Conservation (phyloP, 2,797 vertebrate species). For the Ctenochaetus hawaiiensis region DNA sequence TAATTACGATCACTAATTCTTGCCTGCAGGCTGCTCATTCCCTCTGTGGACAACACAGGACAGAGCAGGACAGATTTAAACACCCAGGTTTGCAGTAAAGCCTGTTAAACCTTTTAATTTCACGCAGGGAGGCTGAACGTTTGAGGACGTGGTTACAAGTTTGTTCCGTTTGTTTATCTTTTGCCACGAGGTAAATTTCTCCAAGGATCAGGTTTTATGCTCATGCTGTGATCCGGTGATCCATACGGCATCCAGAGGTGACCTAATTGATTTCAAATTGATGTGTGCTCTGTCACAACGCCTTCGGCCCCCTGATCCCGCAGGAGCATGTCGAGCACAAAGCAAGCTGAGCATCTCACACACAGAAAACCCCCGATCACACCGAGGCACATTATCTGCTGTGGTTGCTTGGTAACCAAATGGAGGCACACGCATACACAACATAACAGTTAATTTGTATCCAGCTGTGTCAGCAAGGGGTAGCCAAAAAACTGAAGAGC, state of each 20-base stretch:
- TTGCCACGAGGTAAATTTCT: slow-evolving; percentile 23
- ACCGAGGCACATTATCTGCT: slow-evolving; percentile 60
- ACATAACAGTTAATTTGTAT: slow-evolving; percentile 72
- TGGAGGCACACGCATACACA: slow-evolving; percentile 48
- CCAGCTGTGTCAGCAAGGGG: slow-evolving; percentile 75
- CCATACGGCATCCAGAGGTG: slow-evolving; percentile 13
- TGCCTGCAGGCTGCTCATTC: neutral
- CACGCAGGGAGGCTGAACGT: slow-evolving; percentile 8
- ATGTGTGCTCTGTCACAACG: neutral
- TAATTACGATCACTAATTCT: slow-evolving; percentile 25
- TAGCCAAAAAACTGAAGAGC: slow-evolving; percentile 48
- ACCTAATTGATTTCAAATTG: slow-evolving; percentile 37
- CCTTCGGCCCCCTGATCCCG: neutral
- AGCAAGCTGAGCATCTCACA: slow-evolving; percentile 36
- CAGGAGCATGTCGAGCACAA: slow-evolving; percentile 37
- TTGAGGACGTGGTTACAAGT: slow-evolving; percentile 20
- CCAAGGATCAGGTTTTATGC: slow-evolving; percentile 5
- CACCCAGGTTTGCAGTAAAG: slow-evolving; percentile 40
- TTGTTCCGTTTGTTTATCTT: slow-evolving; percentile 12
- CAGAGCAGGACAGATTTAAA: slow-evolving; percentile 23
- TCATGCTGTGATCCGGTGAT: slow-evolving; percentile 16
- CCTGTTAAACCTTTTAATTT: slow-evolving; percentile 55
- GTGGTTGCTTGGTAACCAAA: slow-evolving; percentile 75
- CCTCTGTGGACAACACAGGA: slow-evolving; percentile 20
- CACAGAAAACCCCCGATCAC: slow-evolving; percentile 54